Evolutionary conservation across 2,888 invertebrate genomes (phyloP), one percentile per base, ranked within the genome.

Genomic region (Pegoplata infirma): DNA sequence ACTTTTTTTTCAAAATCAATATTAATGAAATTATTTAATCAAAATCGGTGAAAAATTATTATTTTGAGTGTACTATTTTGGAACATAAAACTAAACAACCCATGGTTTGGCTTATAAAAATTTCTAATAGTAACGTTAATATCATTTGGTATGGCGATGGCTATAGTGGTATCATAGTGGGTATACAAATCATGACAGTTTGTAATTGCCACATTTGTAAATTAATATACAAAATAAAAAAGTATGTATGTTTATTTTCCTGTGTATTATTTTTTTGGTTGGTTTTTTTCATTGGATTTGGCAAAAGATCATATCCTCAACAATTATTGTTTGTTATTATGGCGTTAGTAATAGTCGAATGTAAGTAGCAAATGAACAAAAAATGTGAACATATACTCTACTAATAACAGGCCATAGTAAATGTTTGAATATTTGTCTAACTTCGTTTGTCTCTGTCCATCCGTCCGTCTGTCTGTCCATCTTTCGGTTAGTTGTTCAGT

Each of bases 181-280:
- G 55, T 25, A 23, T 71, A 69, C 40, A 61, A 68, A 76, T 61
- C 75, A 75, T 59, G 68, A 77, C 74, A 81, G 55, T 68, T 77
- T 76, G 76, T 72, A 80, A 77, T 80, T 80, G 74, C 74, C 71
- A 74, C 67, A 72, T 80, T 81, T 77, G 68, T 56, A 77, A 81
- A 75, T 68, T 75, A 76, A 69, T 76, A 73, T 58, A 59, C 64
- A 51, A 40, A 46, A 71, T 55, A 36, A 44, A 17, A n/a, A 69
- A 25, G 23, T 21, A 36, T 64, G 3, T 16, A 32, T 46, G 16
- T 14, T n/a, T 21, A 16, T 76, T 49, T 58, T 8, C 47, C 17
- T 53, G 36, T 40, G 49, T 16, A 25, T 3, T 5, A 23, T 10
- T 66, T 36, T 51, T 28, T 28, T n/a, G n/a, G 32, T 55, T n/a